Percentiles rank a stretch among this genome's conserved stretches.
Conservation (phyloP, 2,888 invertebrate species). For the Coremacera marginata region DNA sequence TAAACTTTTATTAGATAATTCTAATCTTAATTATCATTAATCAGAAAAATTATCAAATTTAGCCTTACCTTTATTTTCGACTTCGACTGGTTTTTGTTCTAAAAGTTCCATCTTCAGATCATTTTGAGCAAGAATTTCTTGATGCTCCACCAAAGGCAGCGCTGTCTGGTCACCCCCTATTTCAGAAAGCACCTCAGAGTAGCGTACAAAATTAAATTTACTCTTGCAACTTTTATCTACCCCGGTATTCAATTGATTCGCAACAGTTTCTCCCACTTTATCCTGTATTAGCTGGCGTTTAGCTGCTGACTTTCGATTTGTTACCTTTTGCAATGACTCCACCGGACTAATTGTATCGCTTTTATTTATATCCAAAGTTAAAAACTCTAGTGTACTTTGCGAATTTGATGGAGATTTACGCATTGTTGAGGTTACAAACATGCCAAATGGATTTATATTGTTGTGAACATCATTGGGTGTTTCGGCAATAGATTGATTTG, state of each 20-base stretch:
- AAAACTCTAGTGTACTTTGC: constrained; percentile 1
- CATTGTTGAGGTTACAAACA: constrained; percentile 54
- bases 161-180: neutral
- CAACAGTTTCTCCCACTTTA: neutral
- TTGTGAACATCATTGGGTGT: constrained; percentile 45
- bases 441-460: constrained; percentile 44
- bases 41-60: too few species aligned
- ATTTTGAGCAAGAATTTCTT: too few species aligned
- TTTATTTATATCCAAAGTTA: constrained; percentile 22
- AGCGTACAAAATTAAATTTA: constrained; percentile 44
- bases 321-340: neutral
- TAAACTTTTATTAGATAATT: too few species aligned
- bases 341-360: constrained; percentile 24
- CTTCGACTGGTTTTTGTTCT: too few species aligned
- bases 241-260: neutral
- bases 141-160: too few species aligned
- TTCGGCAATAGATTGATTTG: constrained; percentile 18
- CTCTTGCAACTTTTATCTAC: neutral
- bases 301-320: constrained; percentile 5
- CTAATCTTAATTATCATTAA: too few species aligned
- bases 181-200: neutral
- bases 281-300: constrained; percentile 27
- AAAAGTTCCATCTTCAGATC: too few species aligned
- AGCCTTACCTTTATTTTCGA: too few species aligned
- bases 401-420: constrained; percentile 43